Evolutionary conservation across 1,140 invertebrate species (phyloP), one percentile per base, ranked within the genome.

Genomic region (Drosophila teissieri): DNA sequence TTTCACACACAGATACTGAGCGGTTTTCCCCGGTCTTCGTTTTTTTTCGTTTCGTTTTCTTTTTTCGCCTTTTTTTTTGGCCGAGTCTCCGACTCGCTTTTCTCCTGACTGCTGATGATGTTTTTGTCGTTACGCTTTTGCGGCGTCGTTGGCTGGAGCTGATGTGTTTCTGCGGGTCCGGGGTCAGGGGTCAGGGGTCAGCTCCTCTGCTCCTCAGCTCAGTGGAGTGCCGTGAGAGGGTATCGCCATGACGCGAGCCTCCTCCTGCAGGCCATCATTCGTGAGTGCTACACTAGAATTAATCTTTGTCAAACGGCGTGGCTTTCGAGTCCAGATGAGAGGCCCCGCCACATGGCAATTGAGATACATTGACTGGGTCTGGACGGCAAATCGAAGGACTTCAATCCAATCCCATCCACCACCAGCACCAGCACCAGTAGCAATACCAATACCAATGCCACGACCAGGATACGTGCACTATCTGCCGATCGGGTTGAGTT

Each of bases 111-210:
- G 64, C 64, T 68, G 64, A 53, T 70, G 67, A 70, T 69, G 63
- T 70, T 70, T 70, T 70, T 70, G 67, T 70, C 67, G 67, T 70
- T 70, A 69, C 65, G 67, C 65, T 70, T 70, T 69, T 70, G 64
- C 48, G 64, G 17, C 24, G 15, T 46, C 17, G 42, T 45, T 36
- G n/a, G 63, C 67, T 46, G 63, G 49, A 31, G 49, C 64, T 69
- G 67, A 70, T 68, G 67, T 54, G 49, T 56, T 70, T 69, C 64
- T 39, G 51, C 67, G 48, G 64, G 63, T n/a, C n/a, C n/a, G n/a
- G n/a, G n/a, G n/a, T n/a, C n/a, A n/a, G n/a, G n/a, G n/a, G n/a
- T 69, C 65, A 69, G 63, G 42, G 58, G 62, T 64, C 56, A 45
- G 60, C 36, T 22, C 11, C 36, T 40, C 19, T 2, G 19, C 19